Evolutionary conservation across 1,140 invertebrate species (phyloP), one percentile per base, ranked within the genome.

Genomic region (Vollenhovia emeryi): DNA sequence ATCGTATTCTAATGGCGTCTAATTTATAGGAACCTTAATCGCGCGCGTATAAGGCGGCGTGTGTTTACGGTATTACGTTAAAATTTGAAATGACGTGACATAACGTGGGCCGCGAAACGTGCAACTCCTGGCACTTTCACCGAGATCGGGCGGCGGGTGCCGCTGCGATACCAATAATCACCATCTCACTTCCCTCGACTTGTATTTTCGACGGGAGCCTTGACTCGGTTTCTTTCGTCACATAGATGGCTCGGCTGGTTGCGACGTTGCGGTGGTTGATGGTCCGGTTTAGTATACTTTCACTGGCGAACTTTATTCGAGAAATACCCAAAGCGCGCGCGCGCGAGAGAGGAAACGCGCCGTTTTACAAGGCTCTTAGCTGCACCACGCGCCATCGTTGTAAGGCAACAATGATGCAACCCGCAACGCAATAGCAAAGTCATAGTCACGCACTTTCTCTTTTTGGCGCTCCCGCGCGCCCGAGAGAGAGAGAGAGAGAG

Each of bases 101-200:
- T 94, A 94, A 94, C 86, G n/a, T 36, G n/a, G 36, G 50, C 0
- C 55, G 30, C 57, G 64, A 68, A n/a, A 55, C 5, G 36, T 74
- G 43, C 80, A 90, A 90, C 50, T 36, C 50, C n/a, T n/a, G n/a
- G 36, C 87, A 93, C 93, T 94, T 93, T 94, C 93, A 94, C 93
- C 80, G 13, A 9, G 43, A 15, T 30, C 15, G n/a, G n/a, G n/a
- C n/a, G 0, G 55, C 78, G 64, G 91, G 89, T 91, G 89, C 91
- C n/a, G n/a, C n/a, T n/a, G 84, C 91, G 85, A 79, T 55, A 59
- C 57, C 24, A 43, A 68, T 89, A 85, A 84, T 74, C 40, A 4
- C 15, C 36, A 73, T 88, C 50, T 84, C n/a, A n/a, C 13, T 85
- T 88, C 84, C 66, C 76, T 88, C 36, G 76, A n/a, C 55, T 83